Base-by-base conservation (phyloP, 2,113 vertebrate species). In the Promerops cafer region DNA sequence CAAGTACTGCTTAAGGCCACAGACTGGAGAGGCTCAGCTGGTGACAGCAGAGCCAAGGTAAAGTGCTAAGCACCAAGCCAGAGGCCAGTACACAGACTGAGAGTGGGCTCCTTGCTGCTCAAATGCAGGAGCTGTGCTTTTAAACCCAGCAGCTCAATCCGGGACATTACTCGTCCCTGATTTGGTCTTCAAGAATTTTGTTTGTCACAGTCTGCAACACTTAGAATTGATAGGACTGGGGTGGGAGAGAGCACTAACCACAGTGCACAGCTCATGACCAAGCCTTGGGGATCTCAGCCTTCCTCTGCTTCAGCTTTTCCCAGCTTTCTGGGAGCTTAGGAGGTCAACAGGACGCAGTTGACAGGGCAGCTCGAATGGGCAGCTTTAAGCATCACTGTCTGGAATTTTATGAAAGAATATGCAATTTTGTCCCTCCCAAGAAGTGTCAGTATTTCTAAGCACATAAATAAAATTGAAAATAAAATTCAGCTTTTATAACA, bases 101-200 rank as follows among this genome's bases (percentile, higher is more conserved):
- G 49, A 39, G 21, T 13, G 10, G 30, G 65, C 30, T 87, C 39
- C 84, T 75, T 15, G 0, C 21, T 31, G 33, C 47, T 45, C 56
- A 33, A 11, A 17, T 2, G 30, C 30, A 81, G 35, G 14, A 89
- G 16, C 60, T 49, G 50, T 35, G 65, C 60, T 88, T 54, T 74
- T 31, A 61, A 79, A 37, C 27, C 47, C 75, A 75, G 35, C 47
- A 37, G 4, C 26, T 11, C 52, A 47, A 2, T 22, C 39, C 1
- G 0, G 33, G 28, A 7, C 7, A 1, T 49, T 57, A 23, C 37
- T 17, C 11, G 2, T 23, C n/a, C 52, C 33, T 13, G 11, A 30
- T 54, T 47, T 45, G 6, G 1, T 79, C 74, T 82, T 68, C 69
- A 39, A 26, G 10, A 59, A 57, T n/a, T 59, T 18, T 59, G 31